These are phyloP conservation scores for Tangachromis dhanisi DNA, from an alignment of 2,113 vertebrate species.

Conservation along the genomic window DNA sequence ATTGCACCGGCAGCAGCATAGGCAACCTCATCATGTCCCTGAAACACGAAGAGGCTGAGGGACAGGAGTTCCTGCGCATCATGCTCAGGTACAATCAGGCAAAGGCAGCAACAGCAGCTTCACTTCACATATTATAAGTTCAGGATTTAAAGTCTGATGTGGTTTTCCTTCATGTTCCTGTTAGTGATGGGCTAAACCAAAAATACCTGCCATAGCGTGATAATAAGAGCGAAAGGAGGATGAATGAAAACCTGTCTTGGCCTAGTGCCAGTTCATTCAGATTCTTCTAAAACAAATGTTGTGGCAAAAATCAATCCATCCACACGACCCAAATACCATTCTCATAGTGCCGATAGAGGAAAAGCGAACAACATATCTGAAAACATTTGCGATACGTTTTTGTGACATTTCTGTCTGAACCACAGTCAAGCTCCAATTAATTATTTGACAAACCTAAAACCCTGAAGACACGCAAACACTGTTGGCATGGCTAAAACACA, in stretches of 20 bases:
- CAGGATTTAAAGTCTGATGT: background rate
- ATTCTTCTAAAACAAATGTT: background rate
- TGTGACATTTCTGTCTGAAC: background rate
- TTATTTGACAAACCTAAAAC: background rate
- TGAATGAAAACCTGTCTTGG: background rate
- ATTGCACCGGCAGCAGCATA: constrained; percentile 83
- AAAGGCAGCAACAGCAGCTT: background rate
- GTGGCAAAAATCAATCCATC: background rate
- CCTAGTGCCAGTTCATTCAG: background rate
- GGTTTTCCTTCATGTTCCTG: background rate
- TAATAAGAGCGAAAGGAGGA: background rate
- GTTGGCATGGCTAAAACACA: background rate
- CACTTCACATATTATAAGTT: background rate
- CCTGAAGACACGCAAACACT: background rate
- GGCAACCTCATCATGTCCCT: constrained; percentile 94
- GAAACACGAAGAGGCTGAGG: constrained; percentile 87
- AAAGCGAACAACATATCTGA: background rate
- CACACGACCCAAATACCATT: background rate
- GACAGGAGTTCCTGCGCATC: constrained; percentile 89
- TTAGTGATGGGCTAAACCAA: background rate
- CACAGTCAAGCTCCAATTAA: background rate
- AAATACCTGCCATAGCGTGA: background rate
- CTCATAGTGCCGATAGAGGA: background rate
- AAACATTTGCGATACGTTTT: background rate
- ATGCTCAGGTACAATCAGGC: constrained; percentile 80